Evolutionary conservation across 2,888 invertebrate genomes (phyloP).

Genomic region (Drosophila phalerata): DNA sequence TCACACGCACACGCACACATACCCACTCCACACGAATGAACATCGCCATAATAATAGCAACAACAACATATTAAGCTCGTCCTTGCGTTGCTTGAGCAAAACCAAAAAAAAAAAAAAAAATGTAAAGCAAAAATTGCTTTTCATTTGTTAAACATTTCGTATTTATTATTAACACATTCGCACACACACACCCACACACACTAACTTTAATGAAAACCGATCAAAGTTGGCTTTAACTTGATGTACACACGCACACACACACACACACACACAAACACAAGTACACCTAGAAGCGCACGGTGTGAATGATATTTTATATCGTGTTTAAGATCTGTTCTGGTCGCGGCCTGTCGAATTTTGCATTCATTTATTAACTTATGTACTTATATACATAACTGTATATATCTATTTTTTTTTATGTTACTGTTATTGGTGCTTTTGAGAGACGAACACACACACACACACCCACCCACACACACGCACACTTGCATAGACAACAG

Average conservation of each 20-base stretch:
- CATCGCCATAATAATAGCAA: conserved; percentile 26
- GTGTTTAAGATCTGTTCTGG: conserved; percentile 49
- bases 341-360: conserved; percentile 51
- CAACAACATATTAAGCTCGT: conserved; percentile 27
- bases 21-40: conserved; percentile 13
- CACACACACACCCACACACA: conserved; percentile 21
- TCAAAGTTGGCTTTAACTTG: conserved; percentile 42
- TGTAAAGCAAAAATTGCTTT: conserved; percentile 40
- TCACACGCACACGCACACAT: conserved; percentile 21
- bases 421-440: conserved; percentile 69
- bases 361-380: conserved; percentile 38
- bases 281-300: conserved; percentile 26
- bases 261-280: conserved; percentile 17
- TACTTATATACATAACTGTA: conserved; percentile 34
- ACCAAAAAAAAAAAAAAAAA: conserved; percentile 20
- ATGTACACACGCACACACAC: background rate
- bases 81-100: conserved; percentile 31
- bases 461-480: conserved; percentile 19
- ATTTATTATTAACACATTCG: conserved; percentile 45
- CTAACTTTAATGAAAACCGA: conserved; percentile 31
- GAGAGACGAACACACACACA: conserved; percentile 36
- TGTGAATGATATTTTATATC: conserved; percentile 55
- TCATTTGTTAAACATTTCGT: conserved; percentile 57
- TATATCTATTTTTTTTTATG: conserved; percentile 40
- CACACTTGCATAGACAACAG: conserved; percentile 25